Conservation (phyloP, 1,140 invertebrate species). For the Lithobius niger region DNA sequence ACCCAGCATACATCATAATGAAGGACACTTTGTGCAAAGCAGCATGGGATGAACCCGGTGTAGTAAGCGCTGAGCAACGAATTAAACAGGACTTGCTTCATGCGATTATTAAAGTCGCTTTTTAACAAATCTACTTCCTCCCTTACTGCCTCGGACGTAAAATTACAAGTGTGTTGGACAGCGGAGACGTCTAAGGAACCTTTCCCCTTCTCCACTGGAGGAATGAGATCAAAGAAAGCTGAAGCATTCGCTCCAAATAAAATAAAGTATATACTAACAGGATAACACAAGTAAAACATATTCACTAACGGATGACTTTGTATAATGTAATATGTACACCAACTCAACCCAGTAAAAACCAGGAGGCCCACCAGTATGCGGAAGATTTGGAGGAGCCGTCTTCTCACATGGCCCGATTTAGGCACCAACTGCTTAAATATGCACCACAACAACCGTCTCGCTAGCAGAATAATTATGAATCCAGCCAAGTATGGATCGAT, state of each 20-base stretch:
- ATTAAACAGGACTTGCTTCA: constrained; percentile 81
- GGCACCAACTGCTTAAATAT: constrained; percentile 42
- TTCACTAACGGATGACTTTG: constrained; percentile 54
- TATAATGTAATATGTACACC: constrained; percentile 56
- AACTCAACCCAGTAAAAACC: constrained; percentile 31
- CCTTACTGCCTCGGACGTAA: constrained; percentile 44
- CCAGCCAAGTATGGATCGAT: constrained; percentile 74
- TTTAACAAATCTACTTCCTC: constrained; percentile 71
- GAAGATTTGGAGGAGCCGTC: constrained; percentile 15
- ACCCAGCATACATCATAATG: constrained; percentile 76
- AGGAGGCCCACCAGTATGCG: constrained; percentile 26
- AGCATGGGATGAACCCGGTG: constrained; percentile 75
- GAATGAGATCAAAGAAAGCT: constrained; percentile 25
- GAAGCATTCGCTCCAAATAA: constrained; percentile 50
- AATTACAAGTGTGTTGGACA: constrained; percentile 35
- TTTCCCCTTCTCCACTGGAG: constrained; percentile 2
- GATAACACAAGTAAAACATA: constrained; percentile 70
- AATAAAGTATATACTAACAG: constrained; percentile 72
- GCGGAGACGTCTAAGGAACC: constrained; percentile 14
- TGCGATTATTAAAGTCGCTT: constrained; percentile 70
- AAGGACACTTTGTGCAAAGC: constrained; percentile 67
- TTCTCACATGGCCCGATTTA: constrained; percentile 1
- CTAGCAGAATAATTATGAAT: constrained; percentile 65
- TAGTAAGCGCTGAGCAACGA: constrained; percentile 82
- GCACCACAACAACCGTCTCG: constrained; percentile 59